Percentiles rank a stretch among this genome's conserved stretches.
Conservation (phyloP, 2,113 vertebrate genomes). For the Machaerirhynchus nigripectus region DNA sequence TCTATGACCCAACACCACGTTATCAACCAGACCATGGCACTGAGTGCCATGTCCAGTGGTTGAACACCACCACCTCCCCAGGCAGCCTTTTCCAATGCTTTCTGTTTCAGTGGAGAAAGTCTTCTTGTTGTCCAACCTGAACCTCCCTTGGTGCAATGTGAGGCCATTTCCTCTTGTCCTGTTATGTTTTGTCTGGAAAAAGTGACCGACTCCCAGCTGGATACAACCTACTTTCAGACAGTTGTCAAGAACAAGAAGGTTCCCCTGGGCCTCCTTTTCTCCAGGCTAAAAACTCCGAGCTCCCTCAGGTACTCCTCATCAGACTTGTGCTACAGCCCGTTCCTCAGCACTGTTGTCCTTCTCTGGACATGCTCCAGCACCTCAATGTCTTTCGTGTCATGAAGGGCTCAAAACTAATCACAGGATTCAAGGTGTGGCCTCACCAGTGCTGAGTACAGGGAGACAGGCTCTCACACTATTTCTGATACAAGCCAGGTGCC, state of each 20-base stretch:
- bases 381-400: not conserved
- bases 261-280: not conserved
- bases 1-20: accelerated
- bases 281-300: accelerated
- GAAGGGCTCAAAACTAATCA: not conserved
- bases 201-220: too few species aligned
- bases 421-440: not conserved
- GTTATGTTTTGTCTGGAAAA: not conserved
- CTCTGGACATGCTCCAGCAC: not conserved
- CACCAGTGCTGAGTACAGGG: not conserved
- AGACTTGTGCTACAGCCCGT: not conserved
- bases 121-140: not conserved
- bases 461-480: not conserved
- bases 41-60: accelerated
- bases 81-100: not conserved
- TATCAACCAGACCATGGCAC: not conserved
- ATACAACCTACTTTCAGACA: too few species aligned
- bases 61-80: not conserved
- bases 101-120: not conserved
- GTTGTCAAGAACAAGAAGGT: accelerated
- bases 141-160: too few species aligned
- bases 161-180: not conserved
- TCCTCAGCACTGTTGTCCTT: not conserved
- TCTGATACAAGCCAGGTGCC: not conserved
- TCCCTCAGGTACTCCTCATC: not conserved